Evolutionary conservation across 1,140 invertebrate genomes (phyloP), one percentile per base, ranked within the genome.

Genomic region (Thalassaphorura encarpata): DNA sequence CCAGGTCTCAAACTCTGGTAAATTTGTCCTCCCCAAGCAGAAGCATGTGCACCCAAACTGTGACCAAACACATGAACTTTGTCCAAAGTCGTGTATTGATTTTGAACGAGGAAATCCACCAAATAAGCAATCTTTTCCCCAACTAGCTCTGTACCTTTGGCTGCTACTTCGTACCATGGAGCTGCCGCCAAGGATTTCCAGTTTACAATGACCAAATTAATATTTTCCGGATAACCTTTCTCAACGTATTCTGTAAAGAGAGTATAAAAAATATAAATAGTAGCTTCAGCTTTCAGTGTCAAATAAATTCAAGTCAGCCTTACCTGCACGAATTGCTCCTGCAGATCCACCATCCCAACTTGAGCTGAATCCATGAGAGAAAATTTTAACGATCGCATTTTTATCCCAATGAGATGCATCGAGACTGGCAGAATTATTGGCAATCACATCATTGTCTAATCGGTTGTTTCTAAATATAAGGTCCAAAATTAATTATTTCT

Each of bases 161-260:
- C 60, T 11, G 60, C 60, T 0, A 31, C 31, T 33, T 62, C 55
- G 33, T 62, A 62, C 40, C 43, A 54, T 24, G 55, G 55, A n/a
- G 51, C 39, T 40, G 48, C 39, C n/a, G 60, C 60, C 4, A 55
- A 29, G 2, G 5, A 19, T 8, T 16, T n/a, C 60, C 60, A 62
- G 41, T 62, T 47, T 2, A 62, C 36, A 13, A 49, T 26, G 33
- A 62, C 46, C 1, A 62, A 23, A 29, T 62, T 62, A 29, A 43
- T 11, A 24, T 54, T 57, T 8, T 28, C 28, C 18, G 27, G 45
- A 18, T 47, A 47, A 11, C 8, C 31, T 3, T 26, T 27, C 3
- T 27, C 31, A 18, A 56, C 23, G 29, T 61, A 56, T 8, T 29
- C 54, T 56, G 6, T 5, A 19, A 11, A 11, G 24, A 13, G 8